Conservation (phyloP, 2,888 invertebrate genomes). For the Lithophane socia region DNA sequence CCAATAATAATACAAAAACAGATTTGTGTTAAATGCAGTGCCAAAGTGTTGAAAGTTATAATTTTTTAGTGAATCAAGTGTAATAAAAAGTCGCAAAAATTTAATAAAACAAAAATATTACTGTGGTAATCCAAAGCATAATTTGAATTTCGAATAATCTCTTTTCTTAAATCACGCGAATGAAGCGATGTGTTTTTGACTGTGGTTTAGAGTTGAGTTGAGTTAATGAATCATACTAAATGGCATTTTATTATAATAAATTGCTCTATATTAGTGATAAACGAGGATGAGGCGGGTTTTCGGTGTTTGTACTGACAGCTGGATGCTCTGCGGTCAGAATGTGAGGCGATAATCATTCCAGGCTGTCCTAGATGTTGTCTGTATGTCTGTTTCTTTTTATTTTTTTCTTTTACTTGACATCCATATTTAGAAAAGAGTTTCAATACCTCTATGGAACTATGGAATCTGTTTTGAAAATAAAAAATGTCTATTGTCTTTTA, state of each 20-base stretch:
- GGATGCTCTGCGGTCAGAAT: conserved; percentile 89
- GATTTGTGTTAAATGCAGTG: conserved; percentile 74
- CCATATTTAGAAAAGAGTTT: conserved; percentile 38
- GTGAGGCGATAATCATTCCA: conserved; percentile 85
- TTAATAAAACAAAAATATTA: conserved; percentile 9
- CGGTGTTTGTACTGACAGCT: conserved; percentile 89
- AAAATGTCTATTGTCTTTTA: conserved; percentile 7
- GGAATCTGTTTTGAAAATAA: not conserved
- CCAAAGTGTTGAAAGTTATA: conserved; percentile 69
- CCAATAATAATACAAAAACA: conserved; percentile 72
- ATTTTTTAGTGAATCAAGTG: conserved; percentile 15
- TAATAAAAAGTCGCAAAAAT: conserved; percentile 30
- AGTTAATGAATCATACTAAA: conserved; percentile 66
- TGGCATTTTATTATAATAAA: conserved; percentile 76
- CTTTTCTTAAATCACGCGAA: conserved; percentile 5
- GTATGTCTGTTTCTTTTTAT: conserved; percentile 84
- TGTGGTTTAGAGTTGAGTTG: conserved; percentile 25
- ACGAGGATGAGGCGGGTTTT: conserved; percentile 88
- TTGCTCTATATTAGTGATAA: conserved; percentile 66
- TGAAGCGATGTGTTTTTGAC: conserved; percentile 19
- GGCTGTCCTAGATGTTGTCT: conserved; percentile 88
- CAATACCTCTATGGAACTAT: not conserved
- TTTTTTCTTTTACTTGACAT: conserved; percentile 64
- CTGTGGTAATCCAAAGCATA: conserved; percentile 14
- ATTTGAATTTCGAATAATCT: conserved; percentile 43